Evolutionary conservation across 2,888 invertebrate species (phyloP).

Genomic region (Mythimna lalbum): DNA sequence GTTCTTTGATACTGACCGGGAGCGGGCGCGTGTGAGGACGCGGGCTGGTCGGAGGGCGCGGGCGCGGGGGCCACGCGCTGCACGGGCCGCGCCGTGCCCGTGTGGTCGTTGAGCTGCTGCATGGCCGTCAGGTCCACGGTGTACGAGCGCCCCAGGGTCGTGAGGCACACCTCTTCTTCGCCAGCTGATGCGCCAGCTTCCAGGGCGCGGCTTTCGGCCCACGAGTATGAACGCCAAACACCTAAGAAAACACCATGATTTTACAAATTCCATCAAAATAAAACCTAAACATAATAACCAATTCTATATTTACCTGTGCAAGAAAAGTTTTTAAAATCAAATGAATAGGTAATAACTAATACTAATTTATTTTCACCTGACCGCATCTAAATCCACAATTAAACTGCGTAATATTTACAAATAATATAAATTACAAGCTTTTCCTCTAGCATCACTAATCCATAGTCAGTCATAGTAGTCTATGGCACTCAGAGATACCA

Average conservation of each 20-base stretch:
- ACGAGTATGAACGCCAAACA: conserved; percentile 97
- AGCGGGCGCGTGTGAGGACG: conserved; percentile 62
- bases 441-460: too few relatives aligned
- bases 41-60: conserved; percentile 61
- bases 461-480: too few relatives aligned
- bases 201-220: conserved; percentile 97
- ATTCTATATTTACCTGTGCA: fast-evolving
- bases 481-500: too few relatives aligned
- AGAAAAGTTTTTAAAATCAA: too few relatives aligned
- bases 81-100: conserved; percentile 97
- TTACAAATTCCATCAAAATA: not conserved
- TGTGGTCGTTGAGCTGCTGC: conserved; percentile 99
- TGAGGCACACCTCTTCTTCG: conserved; percentile 98
- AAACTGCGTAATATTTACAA: too few relatives aligned
- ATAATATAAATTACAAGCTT: too few relatives aligned
- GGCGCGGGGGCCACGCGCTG: conserved; percentile 93
- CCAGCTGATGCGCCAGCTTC: conserved; percentile 98
- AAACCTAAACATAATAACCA: too few relatives aligned
- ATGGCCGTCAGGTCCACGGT: conserved; percentile 99
- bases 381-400: too few relatives aligned
- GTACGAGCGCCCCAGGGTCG: conserved; percentile 97
- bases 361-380: too few relatives aligned
- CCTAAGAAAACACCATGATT: conserved; percentile 79
- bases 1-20: conserved; percentile 59
- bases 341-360: too few relatives aligned